Conservation (phyloP, 2,113 vertebrate species). For the Polypterus senegalus region DNA sequence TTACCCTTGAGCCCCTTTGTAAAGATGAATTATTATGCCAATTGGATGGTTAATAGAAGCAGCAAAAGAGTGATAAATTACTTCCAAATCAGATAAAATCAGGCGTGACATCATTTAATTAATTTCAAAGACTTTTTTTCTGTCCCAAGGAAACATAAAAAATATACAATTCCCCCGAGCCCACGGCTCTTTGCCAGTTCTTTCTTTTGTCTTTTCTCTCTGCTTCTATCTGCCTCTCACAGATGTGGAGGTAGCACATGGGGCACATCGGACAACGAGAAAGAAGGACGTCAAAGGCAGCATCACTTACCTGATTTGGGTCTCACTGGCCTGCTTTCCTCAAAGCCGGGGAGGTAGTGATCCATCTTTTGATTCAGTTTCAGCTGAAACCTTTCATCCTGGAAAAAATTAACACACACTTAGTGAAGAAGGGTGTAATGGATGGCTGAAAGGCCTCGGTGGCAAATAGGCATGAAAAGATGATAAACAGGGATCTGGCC, state of each 20-base stretch:
- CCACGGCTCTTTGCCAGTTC: not conserved
- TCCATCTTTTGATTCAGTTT: constrained; percentile 19
- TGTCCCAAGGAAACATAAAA: constrained; percentile 24
- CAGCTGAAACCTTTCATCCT: not conserved
- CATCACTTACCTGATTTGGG: constrained; percentile 4
- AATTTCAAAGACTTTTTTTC: constrained; percentile 52
- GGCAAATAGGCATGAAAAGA: no score
- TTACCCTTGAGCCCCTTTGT: constrained; percentile 52
- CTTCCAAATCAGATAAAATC: constrained; percentile 80
- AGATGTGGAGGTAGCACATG: not conserved
- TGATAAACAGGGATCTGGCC: no score
- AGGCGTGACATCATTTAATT: constrained; percentile 73
- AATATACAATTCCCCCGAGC: not conserved
- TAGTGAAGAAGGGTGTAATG: no score
- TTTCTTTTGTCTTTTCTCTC: not conserved
- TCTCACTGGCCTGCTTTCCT: not conserved
- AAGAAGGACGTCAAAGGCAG: not conserved
- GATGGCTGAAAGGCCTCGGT: no score
- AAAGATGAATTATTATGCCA: constrained; percentile 66
- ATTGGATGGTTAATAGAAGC: constrained; percentile 48
- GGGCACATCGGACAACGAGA: no score
- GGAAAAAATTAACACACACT: not conserved
- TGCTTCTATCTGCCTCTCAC: not conserved
- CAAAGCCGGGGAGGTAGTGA: constrained; percentile 13
- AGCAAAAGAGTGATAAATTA: constrained; percentile 69